Conservation (phyloP, 2,888 invertebrate species). For the Nymphalis polychloros region DNA sequence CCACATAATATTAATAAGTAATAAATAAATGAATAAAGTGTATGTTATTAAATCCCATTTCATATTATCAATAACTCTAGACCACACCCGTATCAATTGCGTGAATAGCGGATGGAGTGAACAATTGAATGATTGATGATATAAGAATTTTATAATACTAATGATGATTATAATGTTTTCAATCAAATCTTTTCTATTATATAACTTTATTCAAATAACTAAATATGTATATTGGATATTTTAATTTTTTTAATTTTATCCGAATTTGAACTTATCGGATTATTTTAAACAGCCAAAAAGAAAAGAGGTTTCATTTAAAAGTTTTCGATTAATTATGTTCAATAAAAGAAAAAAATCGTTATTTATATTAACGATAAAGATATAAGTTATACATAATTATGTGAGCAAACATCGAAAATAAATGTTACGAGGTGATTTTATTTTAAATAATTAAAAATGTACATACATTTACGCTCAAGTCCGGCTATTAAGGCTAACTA, state of each 20-base stretch:
- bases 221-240: background rate
- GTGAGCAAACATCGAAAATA: background rate
- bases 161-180: slow-evolving; percentile 1
- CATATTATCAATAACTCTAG: slow-evolving; percentile 8
- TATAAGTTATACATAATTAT: background rate
- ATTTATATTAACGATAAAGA: background rate
- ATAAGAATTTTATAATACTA: slow-evolving; percentile 38
- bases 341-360: background rate
- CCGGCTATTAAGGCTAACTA: slow-evolving; percentile 14
- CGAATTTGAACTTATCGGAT: too few species aligned
- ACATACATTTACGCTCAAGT: slow-evolving; percentile 5
- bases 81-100: slow-evolving; percentile 29
- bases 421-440: background rate
- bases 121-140: slow-evolving; percentile 54
- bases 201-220: background rate
- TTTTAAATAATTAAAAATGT: slow-evolving; percentile 3
- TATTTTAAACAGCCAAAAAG: too few species aligned
- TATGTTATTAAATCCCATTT: too few species aligned
- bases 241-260: background rate
- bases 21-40: too few species aligned
- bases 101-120: slow-evolving; percentile 1
- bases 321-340: too few species aligned
- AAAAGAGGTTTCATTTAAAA: too few species aligned
- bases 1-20: background rate
- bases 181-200: background rate